Base-by-base conservation (phyloP, 2,888 invertebrate genomes). In the Chymomyza amoena region DNA sequence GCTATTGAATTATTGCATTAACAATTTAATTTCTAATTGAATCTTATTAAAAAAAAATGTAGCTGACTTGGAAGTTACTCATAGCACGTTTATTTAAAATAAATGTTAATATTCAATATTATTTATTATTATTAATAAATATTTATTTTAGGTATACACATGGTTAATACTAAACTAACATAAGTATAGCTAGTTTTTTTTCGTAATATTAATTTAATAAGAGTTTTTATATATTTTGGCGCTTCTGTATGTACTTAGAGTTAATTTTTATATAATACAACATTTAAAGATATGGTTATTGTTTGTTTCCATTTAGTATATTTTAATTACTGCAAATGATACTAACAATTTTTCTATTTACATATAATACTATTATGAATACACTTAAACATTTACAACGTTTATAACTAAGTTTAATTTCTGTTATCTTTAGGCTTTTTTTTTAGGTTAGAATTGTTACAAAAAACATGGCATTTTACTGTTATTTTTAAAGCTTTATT, bases 401-500 rank as follows among this genome's bases (percentile, higher is more conserved):
- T 69, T 73, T 70, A 50, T 60, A 59, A 25, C 61, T 59, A 62
- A 51, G 16, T 18, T 57, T 45, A 32, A 50, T n/a, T 74, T 74
- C 69, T 76, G 66, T 61, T n/a, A n/a, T n/a, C n/a, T 62, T 69
- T 61, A 25, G 16, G 16, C 59, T 57, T 28, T 36, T 52, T 20
- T 16, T 50, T 56, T n/a, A n/a, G 51, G 60, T 64, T 32, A 36
- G n/a, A 52, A 7, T 32, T 52, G 63, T 15, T 59, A 51, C 54
- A 28, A 59, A 59, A 66, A 66, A 59, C 57, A 66, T 66, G 61
- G 59, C 59, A 60, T 66, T 70, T 51, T 16, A 28, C 64, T 36
- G 13, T 61, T 54, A 56, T 45, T 64, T 73, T 76, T 76, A 83
- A 79, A 83, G 81, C 81, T 76, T 73, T 64, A 62, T 16, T 68